These are phyloP conservation scores for Phymorhynchus buccinoides DNA, from an alignment of 1,140 invertebrate genomes.

Conservation along the genomic window DNA sequence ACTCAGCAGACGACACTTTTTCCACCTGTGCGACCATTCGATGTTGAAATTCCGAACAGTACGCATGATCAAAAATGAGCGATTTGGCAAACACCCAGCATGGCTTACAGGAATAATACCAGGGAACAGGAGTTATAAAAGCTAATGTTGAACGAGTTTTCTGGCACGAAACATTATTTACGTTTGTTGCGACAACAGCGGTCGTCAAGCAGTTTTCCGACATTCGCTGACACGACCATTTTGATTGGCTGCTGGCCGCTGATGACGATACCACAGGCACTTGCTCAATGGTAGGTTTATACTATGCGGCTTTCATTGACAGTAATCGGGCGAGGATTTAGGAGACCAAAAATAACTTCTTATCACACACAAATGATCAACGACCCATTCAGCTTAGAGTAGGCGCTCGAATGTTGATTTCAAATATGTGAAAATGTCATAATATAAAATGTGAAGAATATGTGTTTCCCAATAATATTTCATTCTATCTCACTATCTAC, in stretches of 20 bases:
- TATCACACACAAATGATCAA: no score
- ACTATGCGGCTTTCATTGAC: background rate
- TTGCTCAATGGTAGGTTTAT: background rate
- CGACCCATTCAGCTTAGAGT: no score
- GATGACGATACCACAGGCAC: slow-evolving; percentile 7
- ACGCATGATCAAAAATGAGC: background rate
- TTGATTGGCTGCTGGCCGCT: slow-evolving; percentile 17
- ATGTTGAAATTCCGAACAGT: background rate
- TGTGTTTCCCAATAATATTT: no score
- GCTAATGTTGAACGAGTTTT: background rate
- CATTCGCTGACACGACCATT: background rate
- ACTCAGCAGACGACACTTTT: slow-evolving; percentile 33
- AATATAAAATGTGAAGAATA: no score
- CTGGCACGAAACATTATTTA: slow-evolving; percentile 25
- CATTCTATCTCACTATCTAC: no score
- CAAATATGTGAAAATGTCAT: no score
- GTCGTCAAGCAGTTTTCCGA: slow-evolving; percentile 39
- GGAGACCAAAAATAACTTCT: no score
- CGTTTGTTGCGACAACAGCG: slow-evolving; percentile 39
- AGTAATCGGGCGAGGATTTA: no score
- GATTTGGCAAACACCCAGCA: slow-evolving; percentile 18
- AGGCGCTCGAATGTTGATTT: no score
- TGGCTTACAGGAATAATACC: background rate
- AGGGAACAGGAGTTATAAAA: background rate
- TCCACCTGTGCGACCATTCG: background rate